A percentile compares a stretch with the other conserved stretches of the same genome.
phyloP scores from a whole-genome alignment of 2,888 invertebrate genomes.

The Achlya flavicornis region DNA sequence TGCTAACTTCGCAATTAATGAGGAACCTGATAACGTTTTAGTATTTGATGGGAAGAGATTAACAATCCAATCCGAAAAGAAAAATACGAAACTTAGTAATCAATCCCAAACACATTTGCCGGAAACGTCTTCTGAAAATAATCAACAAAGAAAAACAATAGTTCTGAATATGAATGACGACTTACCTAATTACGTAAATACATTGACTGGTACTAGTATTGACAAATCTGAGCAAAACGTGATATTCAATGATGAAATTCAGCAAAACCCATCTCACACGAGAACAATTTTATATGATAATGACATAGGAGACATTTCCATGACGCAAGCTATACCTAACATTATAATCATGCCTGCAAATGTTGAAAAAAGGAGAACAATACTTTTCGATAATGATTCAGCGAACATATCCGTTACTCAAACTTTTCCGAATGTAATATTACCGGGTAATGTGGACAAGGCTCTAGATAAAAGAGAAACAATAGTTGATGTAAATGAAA shows the following conservation, averaged over 20 bases:
- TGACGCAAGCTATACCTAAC: conserved; percentile 35
- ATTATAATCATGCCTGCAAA: conserved; percentile 24
- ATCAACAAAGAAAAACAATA: conserved; percentile 59
- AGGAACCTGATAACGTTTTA: conserved; percentile 60
- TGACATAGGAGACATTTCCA: conserved; percentile 34
- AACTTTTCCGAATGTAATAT: conserved; percentile 23
- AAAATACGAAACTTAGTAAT: conserved; percentile 22
- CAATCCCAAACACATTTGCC: conserved; percentile 33
- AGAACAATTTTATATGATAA: conserved; percentile 34
- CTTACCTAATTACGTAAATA: conserved; percentile 59
- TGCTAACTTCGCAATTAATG: conserved; percentile 60
- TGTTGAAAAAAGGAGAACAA: conserved; percentile 27
- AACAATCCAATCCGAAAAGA: conserved; percentile 52
- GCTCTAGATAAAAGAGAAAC: conserved; percentile 26
- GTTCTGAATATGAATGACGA: conserved; percentile 63
- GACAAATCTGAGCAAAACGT: conserved; percentile 29
- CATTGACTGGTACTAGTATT: conserved; percentile 1
- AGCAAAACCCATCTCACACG: conserved; percentile 19
- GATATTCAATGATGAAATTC: conserved; percentile 24
- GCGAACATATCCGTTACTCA: conserved; percentile 37
- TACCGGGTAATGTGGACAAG: conserved; percentile 4
- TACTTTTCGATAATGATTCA: conserved; percentile 29
- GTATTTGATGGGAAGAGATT: conserved; percentile 72
- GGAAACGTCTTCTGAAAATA: conserved; percentile 20
- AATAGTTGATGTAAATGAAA: conserved; percentile 30